Percentiles rank a stretch among this genome's conserved stretches.
phyloP scores from a whole-genome alignment of 2,113 vertebrate genomes.

The Hoplias malabaricus region DNA sequence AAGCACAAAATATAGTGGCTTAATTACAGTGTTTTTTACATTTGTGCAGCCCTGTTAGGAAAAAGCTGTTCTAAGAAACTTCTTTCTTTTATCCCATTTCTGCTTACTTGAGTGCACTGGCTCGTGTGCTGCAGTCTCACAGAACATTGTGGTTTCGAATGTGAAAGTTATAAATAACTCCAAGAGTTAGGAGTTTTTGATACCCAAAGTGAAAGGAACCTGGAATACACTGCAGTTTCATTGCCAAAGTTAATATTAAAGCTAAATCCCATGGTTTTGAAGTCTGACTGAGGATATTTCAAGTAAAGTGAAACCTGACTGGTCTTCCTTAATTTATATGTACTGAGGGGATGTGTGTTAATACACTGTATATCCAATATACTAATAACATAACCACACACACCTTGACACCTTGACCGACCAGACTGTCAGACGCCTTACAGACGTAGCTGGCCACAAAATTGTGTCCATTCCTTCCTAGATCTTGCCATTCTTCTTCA shows the following conservation, averaged over 20 bases:
- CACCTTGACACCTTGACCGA: too few species aligned
- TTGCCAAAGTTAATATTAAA: background rate
- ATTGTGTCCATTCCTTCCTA: too few species aligned
- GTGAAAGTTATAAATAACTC: constrained; percentile 10
- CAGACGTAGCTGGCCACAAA: too few species aligned
- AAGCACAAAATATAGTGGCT: too few species aligned
- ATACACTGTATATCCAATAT: too few species aligned
- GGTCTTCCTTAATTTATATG: background rate
- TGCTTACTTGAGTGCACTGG: background rate
- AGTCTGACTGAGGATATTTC: background rate
- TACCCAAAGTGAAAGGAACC: background rate
- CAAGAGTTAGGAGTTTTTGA: background rate
- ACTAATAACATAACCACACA: too few species aligned
- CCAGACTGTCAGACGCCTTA: too few species aligned
- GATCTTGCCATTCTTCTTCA: too few species aligned
- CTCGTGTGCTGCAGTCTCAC: background rate
- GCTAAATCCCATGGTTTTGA: background rate
- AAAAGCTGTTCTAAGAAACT: too few species aligned
- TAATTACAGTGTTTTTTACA: too few species aligned
- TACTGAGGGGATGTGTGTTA: too few species aligned
- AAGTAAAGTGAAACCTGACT: background rate
- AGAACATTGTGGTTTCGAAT: background rate
- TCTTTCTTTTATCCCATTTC: background rate
- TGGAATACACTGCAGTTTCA: background rate
- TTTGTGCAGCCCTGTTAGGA: too few species aligned